These are phyloP conservation scores for Pantala flavescens DNA, from an alignment of 1,140 invertebrate genomes.

Conservation along the genomic window DNA sequence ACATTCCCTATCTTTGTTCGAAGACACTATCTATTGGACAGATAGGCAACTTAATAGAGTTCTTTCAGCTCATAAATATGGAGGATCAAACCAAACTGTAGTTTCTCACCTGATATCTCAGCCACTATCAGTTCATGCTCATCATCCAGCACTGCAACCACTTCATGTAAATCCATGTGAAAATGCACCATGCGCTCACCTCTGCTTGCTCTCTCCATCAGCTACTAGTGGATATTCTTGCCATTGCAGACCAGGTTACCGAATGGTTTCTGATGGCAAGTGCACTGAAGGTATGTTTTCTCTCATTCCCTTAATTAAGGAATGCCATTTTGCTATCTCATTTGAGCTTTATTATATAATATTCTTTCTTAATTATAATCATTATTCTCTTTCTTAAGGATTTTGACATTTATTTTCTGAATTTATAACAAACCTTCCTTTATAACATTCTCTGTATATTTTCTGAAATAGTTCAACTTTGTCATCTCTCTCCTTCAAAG, in stretches of 20 bases:
- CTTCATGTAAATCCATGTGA: slow-evolving; percentile 71
- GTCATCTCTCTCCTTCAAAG: too few relatives aligned
- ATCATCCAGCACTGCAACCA: slow-evolving; percentile 88
- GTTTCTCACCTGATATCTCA: slow-evolving; percentile 90
- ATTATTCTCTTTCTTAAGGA: slow-evolving; percentile 20
- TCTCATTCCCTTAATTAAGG: neutral
- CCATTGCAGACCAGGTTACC: slow-evolving; percentile 83
- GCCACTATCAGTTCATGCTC: slow-evolving; percentile 86
- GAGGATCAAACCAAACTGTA: slow-evolving; percentile 80
- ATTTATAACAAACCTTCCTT: too few relatives aligned
- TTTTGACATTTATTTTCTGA: too few relatives aligned
- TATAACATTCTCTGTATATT: too few relatives aligned
- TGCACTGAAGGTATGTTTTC: slow-evolving; percentile 52
- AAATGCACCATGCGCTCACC: slow-evolving; percentile 69
- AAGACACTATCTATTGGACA: slow-evolving; percentile 94
- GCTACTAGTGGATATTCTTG: slow-evolving; percentile 65
- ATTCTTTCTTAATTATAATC: slow-evolving; percentile 18
- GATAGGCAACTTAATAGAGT: slow-evolving; percentile 85
- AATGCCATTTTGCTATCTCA: slow-evolving; percentile 19
- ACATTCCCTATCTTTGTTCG: slow-evolving; percentile 85
- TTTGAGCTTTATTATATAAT: slow-evolving; percentile 14
- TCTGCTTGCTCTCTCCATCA: slow-evolving; percentile 79
- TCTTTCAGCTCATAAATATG: slow-evolving; percentile 81
- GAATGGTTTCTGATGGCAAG: slow-evolving; percentile 51
- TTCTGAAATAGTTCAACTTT: too few relatives aligned